Base-by-base conservation (phyloP, 2,888 invertebrate genomes). In the Bimastos eiseni region DNA sequence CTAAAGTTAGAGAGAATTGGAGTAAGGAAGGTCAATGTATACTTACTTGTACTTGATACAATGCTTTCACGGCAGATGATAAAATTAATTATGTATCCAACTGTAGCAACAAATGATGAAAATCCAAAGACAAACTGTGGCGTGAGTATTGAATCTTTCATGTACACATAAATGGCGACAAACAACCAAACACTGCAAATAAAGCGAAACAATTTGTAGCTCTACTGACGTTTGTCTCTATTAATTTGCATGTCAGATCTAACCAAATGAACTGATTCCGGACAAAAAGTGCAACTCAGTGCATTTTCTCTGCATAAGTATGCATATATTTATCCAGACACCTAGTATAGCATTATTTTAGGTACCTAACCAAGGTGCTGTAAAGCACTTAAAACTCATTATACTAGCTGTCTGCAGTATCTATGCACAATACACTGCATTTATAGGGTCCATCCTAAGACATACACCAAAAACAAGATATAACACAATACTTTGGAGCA, bases 101-200 rank as follows among this genome's bases (percentile, higher is more conserved):
- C 93, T 13, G 95, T 41, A 8, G 95, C 93, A 55, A 95, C 92
- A 89, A 93, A 91, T 30, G 94, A 93, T 38, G 94, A 93, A 37
- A 94, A 92, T 36, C 92, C 70, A 91, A 94, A 94, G 49, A 95
- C 91, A 17, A 91, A 91, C 90, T 94, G 93, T 30, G 95, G 94
- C 24, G 93, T 93, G 70, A 95, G 90, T 44, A 92, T 88, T 44
- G 93, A 93, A 34, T 93, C 93, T 89, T 94, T 93, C 94, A 95
- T 94, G 92, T 94, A 94, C 37, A 95, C 92, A 92, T 94, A 95
- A 83, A 93, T 93, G 21, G 94, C 93, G 36, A 94, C 93, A 93
- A 95, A 95, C 17, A 95, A 89, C 90, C 94, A 94, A 34, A 95
- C 93, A 92, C 95, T 95, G 93, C 88, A 91, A 88, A 89, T 37